phyloP scores from a whole-genome alignment of 1,140 invertebrate species.

The Meloidogyne floridensis region DNA sequence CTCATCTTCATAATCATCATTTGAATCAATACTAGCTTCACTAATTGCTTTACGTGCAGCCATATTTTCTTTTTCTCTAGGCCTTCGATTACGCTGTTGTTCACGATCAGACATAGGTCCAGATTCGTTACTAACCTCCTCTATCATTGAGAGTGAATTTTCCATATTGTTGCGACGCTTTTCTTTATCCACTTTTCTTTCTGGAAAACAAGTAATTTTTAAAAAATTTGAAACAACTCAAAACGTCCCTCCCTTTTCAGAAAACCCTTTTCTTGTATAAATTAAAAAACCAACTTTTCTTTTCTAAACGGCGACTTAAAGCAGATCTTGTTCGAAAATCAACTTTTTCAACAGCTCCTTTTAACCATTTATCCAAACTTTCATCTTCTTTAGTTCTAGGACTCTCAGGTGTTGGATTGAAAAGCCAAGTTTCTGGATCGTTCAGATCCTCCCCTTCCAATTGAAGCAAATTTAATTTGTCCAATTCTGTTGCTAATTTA shows the following conservation, averaged over 20 bases:
- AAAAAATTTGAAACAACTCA: not conserved
- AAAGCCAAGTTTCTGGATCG: slow-evolving; percentile 43
- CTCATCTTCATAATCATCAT: slow-evolving; percentile 26
- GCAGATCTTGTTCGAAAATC: slow-evolving; percentile 40
- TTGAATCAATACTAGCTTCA: slow-evolving; percentile 27
- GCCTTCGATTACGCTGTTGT: slow-evolving; percentile 13
- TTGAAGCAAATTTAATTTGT: slow-evolving; percentile 29
- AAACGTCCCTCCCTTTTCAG: too few species aligned
- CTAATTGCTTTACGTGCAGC: slow-evolving; percentile 27
- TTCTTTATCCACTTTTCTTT: slow-evolving; percentile 29
- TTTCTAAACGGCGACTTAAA: slow-evolving; percentile 37
- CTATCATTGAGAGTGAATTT: slow-evolving; percentile 28
- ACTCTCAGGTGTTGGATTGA: slow-evolving; percentile 12
- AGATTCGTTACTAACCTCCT: slow-evolving; percentile 29
- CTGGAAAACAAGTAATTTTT: not conserved
- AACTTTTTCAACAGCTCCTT: slow-evolving; percentile 37
- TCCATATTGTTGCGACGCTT: slow-evolving; percentile 20
- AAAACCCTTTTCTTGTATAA: too few species aligned
- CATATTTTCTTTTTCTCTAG: slow-evolving; percentile 27
- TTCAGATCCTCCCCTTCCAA: not conserved
- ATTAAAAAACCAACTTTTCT: slow-evolving; percentile 33
- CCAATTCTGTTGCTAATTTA: slow-evolving; percentile 26
- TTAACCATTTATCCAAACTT: slow-evolving; percentile 38
- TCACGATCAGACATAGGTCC: slow-evolving; percentile 27
- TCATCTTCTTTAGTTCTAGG: slow-evolving; percentile 25